Percentiles rank a stretch among this genome's conserved stretches.
Conservation (phyloP, 2,113 vertebrate genomes). For the Cyprinodon tularosa region DNA sequence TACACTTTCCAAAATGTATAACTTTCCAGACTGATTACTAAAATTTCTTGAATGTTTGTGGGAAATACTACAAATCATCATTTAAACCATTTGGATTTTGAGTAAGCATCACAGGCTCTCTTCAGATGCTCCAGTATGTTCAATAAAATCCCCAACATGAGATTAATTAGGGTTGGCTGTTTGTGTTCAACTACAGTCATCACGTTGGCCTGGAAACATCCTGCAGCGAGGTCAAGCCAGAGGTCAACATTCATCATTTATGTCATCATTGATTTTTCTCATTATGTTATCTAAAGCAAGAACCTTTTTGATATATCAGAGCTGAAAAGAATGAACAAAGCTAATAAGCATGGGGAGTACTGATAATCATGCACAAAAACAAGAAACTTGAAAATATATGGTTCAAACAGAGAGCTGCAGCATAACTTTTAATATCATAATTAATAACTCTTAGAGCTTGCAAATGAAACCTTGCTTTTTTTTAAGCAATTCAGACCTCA, state of each 20-base stretch:
- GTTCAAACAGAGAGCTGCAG: background rate
- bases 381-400: background rate
- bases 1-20: background rate
- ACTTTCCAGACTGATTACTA: background rate
- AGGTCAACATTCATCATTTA: conserved; percentile 7
- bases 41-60: background rate
- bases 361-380: background rate
- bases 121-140: background rate
- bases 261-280: conserved; percentile 28
- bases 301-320: conserved; percentile 31
- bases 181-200: conserved; percentile 7
- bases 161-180: conserved; percentile 12
- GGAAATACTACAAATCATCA: background rate
- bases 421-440: background rate
- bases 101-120: background rate
- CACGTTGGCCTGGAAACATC: background rate
- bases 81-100: background rate
- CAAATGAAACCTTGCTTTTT: too few species aligned
- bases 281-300: conserved; percentile 2
- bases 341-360: background rate
- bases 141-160: background rate
- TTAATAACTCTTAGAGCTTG: too few species aligned
- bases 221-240: conserved; percentile 5
- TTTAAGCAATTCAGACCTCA: too few species aligned
- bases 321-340: background rate